These are phyloP conservation scores for Brotula barbata DNA, from an alignment of 2,797 vertebrate genomes.

Conservation along the genomic window DNA sequence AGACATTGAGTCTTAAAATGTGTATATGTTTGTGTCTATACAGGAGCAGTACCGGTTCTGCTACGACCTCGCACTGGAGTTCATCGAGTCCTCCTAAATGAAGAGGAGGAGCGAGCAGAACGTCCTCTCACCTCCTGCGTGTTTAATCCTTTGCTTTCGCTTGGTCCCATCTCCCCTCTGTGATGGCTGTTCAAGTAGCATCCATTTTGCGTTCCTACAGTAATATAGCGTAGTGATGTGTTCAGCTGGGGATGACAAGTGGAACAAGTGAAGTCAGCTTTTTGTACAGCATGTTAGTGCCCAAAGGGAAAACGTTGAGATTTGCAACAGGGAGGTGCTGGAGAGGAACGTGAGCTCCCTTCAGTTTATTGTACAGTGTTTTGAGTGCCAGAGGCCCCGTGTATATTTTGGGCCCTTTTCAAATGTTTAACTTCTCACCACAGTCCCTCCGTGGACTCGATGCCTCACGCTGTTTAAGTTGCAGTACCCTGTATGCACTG, in stretches of 20 bases:
- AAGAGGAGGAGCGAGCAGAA: slow-evolving; percentile 46
- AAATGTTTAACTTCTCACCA: slow-evolving; percentile 46
- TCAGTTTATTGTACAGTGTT: slow-evolving; percentile 69
- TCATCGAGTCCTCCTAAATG: slow-evolving; percentile 92
- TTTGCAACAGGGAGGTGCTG: slow-evolving; percentile 20
- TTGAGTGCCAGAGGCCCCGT: slow-evolving; percentile 62
- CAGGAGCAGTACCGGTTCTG: slow-evolving; percentile 99
- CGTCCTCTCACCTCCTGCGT: slow-evolving; percentile 39
- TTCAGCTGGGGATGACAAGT: slow-evolving; percentile 8
- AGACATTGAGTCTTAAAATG: not conserved
- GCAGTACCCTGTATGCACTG: slow-evolving; percentile 60
- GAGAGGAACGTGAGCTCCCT: slow-evolving; percentile 34
- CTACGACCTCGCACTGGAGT: slow-evolving; percentile 95
- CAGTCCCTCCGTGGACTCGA: slow-evolving; percentile 32
- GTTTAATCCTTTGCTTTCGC: slow-evolving; percentile 54
- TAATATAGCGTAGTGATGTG: not conserved
- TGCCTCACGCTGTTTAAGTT: slow-evolving; percentile 55
- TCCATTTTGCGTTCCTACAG: slow-evolving; percentile 38
- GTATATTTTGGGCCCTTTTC: slow-evolving; percentile 59
- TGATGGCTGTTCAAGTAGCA: slow-evolving; percentile 48
- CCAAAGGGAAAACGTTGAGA: slow-evolving; percentile 46
- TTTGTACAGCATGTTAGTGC: slow-evolving; percentile 23
- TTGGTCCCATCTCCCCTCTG: slow-evolving; percentile 44
- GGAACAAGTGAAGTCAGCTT: slow-evolving; percentile 31
- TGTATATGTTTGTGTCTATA: slow-evolving; percentile 20